Conservation (phyloP, 2,797 vertebrate genomes). For the Notolabrus celidotus region DNA sequence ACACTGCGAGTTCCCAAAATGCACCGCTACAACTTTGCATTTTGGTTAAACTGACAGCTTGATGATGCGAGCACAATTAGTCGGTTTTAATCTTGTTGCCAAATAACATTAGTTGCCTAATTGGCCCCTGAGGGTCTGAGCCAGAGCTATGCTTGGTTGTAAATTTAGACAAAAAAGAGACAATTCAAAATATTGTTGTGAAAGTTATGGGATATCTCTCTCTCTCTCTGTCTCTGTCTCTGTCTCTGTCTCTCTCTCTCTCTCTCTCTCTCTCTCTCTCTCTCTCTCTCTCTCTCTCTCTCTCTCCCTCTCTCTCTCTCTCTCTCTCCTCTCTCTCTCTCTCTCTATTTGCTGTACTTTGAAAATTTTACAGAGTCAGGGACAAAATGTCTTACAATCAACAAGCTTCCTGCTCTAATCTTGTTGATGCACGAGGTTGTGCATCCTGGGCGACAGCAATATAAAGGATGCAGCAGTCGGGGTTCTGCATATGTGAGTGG, state of each 20-base stretch:
- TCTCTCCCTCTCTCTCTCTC: not conserved
- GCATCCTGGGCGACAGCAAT: too few species aligned
- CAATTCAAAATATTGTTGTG: constrained; percentile 3
- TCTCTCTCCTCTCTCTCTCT: not conserved
- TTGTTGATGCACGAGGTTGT: not conserved
- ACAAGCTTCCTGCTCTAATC: not conserved
- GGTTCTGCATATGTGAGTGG: too few species aligned
- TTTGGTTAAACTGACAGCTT: constrained; percentile 34
- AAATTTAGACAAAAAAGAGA: constrained; percentile 10
- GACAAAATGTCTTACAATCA: not conserved
- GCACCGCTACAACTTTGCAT: constrained; percentile 15
- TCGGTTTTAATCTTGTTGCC: constrained; percentile 31
- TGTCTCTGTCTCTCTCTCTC: not conserved
- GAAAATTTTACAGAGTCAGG: not conserved
- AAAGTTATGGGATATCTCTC: not conserved
- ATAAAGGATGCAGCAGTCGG: too few species aligned
- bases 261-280: not conserved
- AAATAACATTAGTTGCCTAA: constrained; percentile 37
- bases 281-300: not conserved
- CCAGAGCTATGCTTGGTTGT: constrained; percentile 1
- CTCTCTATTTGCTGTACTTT: not conserved
- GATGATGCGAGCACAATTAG: constrained; percentile 17
- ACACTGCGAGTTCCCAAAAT: constrained; percentile 24
- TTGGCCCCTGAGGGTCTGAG: constrained; percentile 27
- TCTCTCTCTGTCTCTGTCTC: too few species aligned